Base-by-base conservation (phyloP, 2,113 vertebrate species). In the Lamprologus lemairii region DNA sequence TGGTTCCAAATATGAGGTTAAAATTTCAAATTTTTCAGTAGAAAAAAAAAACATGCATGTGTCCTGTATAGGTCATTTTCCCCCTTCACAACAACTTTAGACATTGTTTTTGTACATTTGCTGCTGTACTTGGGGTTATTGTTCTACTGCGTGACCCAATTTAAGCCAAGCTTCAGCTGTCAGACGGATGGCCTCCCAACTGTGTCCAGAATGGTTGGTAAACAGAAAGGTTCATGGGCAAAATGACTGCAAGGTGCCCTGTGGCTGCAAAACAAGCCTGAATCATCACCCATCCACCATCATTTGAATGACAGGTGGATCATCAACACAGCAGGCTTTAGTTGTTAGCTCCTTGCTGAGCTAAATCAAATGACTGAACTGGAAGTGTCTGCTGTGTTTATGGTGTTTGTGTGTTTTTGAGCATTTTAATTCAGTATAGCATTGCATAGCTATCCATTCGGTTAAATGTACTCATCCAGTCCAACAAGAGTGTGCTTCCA, bases 1-100 rank as follows among this genome's bases (percentile, higher is more conserved):
- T 49, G 16, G 23, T 11, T 49, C 9, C 16, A 49, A 75, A 75
- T 28, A 47, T 11, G 71, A 75, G 23, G 42, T 47, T 75, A 75
- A 28, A 49, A 49, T 49, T 7, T 75, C 2, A 7, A 1, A 49
- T 2, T 47, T 75, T 47, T 45, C 4, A 45, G 40, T 26, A 28
- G 37, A 47, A 73, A 10, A 45, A 45, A 60, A 35, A 23, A 37
- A 42, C 1, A 0, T 71, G 7, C 4, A 42, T 3, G 68, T 26
- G 4, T 1, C 6, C 68, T 17, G 4, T 45, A 45, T 21, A 45
- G 68, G 40, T 45, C 2, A 45, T 73, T 73, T 45, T 1, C 0
- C 68, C 65, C 21, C 21, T 73, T 17, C 8, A 45, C 14, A 17
- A 45, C 68, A 26, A 28, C 40, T 17, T 45, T 17, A 68, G 63